Conservation (phyloP, 1,140 invertebrate species). For the Ganaspis sp. region DNA sequence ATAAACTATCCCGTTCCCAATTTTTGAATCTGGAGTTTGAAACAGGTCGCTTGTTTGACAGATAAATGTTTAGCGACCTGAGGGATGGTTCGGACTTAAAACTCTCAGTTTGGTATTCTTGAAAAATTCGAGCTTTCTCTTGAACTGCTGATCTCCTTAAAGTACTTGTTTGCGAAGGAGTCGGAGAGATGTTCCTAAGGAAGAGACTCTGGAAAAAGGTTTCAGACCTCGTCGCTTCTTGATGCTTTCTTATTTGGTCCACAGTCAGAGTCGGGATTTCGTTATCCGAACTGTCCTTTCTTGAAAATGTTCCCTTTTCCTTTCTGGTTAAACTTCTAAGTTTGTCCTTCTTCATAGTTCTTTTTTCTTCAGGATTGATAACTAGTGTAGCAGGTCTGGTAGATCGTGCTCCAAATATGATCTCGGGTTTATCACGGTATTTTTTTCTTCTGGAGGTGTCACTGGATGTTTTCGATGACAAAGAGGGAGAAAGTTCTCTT, state of each 20-base stretch:
- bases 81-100: conserved; percentile 77
- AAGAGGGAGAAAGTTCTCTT: not conserved
- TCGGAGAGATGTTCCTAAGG: conserved; percentile 73
- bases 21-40: conserved; percentile 83
- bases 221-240: conserved; percentile 78
- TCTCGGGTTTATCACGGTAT: conserved; percentile 55
- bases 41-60: conserved; percentile 83
- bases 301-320: conserved; percentile 49
- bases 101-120: conserved; percentile 72
- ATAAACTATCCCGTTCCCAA: conserved; percentile 78
- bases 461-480: conserved; percentile 24
- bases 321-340: conserved; percentile 58
- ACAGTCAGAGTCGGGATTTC: conserved; percentile 58
- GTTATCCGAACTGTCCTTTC: conserved; percentile 32
- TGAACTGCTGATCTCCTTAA: conserved; percentile 77
- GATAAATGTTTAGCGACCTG: conserved; percentile 79
- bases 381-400: conserved; percentile 60
- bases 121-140: conserved; percentile 81
- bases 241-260: conserved; percentile 77
- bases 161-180: conserved; percentile 63
- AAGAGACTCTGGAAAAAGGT: conserved; percentile 85
- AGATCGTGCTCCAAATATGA: conserved; percentile 48
- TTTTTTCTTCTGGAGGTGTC: conserved; percentile 53
- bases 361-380: conserved; percentile 44
- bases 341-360: conserved; percentile 54